Conservation (phyloP, 35 echinoderm and acorn worm species). For the Ptychodera flava region DNA sequence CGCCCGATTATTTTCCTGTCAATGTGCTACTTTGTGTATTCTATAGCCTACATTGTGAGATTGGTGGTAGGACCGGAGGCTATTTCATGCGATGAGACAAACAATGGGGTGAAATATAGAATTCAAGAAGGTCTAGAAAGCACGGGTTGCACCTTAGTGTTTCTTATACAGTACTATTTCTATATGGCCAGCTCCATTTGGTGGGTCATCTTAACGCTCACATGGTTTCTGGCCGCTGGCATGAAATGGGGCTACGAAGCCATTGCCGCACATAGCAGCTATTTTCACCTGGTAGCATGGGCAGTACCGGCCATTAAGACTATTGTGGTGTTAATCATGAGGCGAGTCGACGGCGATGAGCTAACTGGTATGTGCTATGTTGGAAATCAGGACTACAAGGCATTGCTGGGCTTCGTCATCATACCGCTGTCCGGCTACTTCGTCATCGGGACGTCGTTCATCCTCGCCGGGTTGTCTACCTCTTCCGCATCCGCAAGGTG, state of each 20-base stretch:
- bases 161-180: slow-evolving; percentile 98
- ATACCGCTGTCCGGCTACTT: slow-evolving; percentile 85
- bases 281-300: slow-evolving; percentile 91
- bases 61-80: slow-evolving; percentile 57
- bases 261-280: slow-evolving; percentile 94
- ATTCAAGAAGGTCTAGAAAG: slow-evolving; percentile 94
- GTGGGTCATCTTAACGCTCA: slow-evolving; percentile 96
- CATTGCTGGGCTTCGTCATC: slow-evolving; percentile 68
- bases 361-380: slow-evolving; percentile 95
- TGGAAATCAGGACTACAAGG: slow-evolving; percentile 70
- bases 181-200: slow-evolving; percentile 98
- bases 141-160: slow-evolving; percentile 98
- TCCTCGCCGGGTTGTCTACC: slow-evolving; percentile 75
- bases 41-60: slow-evolving; percentile 79
- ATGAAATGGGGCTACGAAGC: slow-evolving; percentile 99
- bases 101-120: slow-evolving; percentile 45
- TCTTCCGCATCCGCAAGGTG: slow-evolving; percentile 90
- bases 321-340: slow-evolving; percentile 61
- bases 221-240: slow-evolving; percentile 86
- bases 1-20: slow-evolving; percentile 92
- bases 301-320: slow-evolving; percentile 83
- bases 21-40: slow-evolving; percentile 95
- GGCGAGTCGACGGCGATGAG: slow-evolving; percentile 87
- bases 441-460: slow-evolving; percentile 80
- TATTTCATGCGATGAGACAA: slow-evolving; percentile 74